These are phyloP conservation scores for Trilocha varians DNA, from an alignment of 2,888 invertebrate species.

Conservation along the genomic window DNA sequence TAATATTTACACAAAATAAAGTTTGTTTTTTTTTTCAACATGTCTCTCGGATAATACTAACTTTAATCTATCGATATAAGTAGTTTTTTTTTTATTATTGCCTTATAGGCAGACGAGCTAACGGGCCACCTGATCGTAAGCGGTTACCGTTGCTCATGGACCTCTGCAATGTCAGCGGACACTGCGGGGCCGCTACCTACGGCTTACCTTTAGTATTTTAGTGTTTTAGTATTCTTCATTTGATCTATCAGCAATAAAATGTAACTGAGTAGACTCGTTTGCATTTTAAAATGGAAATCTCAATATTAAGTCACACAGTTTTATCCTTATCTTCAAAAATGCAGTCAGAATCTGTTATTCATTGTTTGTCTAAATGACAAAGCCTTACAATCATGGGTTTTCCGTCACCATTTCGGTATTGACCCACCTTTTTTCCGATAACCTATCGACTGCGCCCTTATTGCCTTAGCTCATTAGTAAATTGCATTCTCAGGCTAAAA, in stretches of 20 bases:
- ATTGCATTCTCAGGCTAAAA: too few relatives aligned
- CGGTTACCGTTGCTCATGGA: background rate
- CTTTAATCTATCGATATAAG: background rate
- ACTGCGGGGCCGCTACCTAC: background rate
- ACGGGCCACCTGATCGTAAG: background rate
- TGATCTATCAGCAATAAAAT: too few relatives aligned
- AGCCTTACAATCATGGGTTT: conserved; percentile 51
- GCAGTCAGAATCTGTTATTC: conserved; percentile 3
- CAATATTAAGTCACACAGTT: background rate
- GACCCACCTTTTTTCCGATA: conserved; percentile 53
- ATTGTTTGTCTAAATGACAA: conserved; percentile 27
- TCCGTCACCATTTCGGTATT: conserved; percentile 44
- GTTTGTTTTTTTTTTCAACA: too few relatives aligned
- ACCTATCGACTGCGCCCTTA: conserved; percentile 36
- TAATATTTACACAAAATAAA: too few relatives aligned
- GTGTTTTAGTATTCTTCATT: too few relatives aligned
- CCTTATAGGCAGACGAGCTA: background rate
- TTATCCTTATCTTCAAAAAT: conserved; percentile 1
- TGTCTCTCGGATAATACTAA: too few relatives aligned
- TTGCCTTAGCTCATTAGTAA: conserved; percentile 37
- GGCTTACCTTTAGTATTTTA: background rate
- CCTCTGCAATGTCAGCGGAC: background rate
- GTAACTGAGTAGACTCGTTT: too few relatives aligned
- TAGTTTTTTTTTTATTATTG: background rate
- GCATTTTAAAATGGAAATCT: too few relatives aligned